Base-by-base conservation (phyloP, 2,888 invertebrate genomes). In the Erebia aethiops region DNA sequence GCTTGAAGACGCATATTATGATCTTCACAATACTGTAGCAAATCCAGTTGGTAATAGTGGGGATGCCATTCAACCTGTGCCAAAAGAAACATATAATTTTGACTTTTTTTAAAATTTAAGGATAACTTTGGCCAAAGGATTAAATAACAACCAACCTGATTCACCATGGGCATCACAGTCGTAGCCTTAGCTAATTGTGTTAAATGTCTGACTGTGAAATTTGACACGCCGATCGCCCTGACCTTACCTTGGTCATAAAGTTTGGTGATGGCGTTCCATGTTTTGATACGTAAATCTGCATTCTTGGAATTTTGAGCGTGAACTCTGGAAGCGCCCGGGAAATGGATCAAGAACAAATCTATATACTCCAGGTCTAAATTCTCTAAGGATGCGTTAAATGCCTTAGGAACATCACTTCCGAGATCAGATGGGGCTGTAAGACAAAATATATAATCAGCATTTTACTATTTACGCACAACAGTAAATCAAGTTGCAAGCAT, bases 321-420 rank as follows among this genome's bases (percentile, higher is more conserved):
- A 46, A 69, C 58, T 67, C 94, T 94, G n/a, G 94, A 90, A 26
- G 94, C 90, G 8, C 96, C 97, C 52, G 98, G 98, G 95, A 97
- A 98, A 84, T 98, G 97, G 71, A 98, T 96, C 66, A 98, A 90
- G 81, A 96, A 97, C 56, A 98, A 87, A 87, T 98, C 98, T 8
- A 97, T 88, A 82, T 97, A 97, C 11, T 94, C 93, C 46, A 95
- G 88, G 52, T 95, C 94, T 35, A 98, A 87, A 72, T 95, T 94
- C 9, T 87, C 80, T 18, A 97, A 81, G 0, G 97, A 96, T 66
- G 88, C 87, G 62, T 92, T 78, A 60, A 95, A 94, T 0, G 96
- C 95, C 35, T 85, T 80, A 56, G 85, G 81, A 58, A 95, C 94
- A 21, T 74, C 71, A 3, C 46, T 76, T 4, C 84, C 84, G 69